These are phyloP conservation scores for Elymnias hypermnestra DNA, from an alignment of 1,140 invertebrate species.

Conservation along the genomic window DNA sequence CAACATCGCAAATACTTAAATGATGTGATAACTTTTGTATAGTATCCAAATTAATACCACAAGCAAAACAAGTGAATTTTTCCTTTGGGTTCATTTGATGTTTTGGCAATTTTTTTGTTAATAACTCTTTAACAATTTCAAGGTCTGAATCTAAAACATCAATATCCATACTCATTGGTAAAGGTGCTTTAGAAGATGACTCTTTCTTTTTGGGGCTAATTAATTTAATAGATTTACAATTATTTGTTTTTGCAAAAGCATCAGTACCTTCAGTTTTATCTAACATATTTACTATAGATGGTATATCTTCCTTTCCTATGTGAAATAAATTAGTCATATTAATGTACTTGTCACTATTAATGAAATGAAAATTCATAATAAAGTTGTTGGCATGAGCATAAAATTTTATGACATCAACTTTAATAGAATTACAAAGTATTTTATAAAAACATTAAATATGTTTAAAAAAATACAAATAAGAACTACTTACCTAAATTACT, in stretches of 20 bases:
- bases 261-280: slow-evolving; percentile 46
- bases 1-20: slow-evolving; percentile 50
- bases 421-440: too few species aligned
- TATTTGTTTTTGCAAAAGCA: slow-evolving; percentile 22
- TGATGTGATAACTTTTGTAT: slow-evolving; percentile 50
- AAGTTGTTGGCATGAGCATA: too few species aligned
- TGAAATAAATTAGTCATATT: too few species aligned
- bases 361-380: too few species aligned
- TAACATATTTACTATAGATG: slow-evolving; percentile 59
- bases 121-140: slow-evolving; percentile 48
- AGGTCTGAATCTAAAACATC: slow-evolving; percentile 55
- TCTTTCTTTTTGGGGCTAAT: slow-evolving; percentile 53
- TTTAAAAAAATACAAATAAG: too few species aligned
- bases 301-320: slow-evolving; percentile 66
- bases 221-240: slow-evolving; percentile 39
- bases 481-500: slow-evolving; percentile 44
- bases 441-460: background rate
- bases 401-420: too few species aligned
- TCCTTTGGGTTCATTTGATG: slow-evolving; percentile 24
- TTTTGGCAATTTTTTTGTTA: slow-evolving; percentile 49
- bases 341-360: too few species aligned
- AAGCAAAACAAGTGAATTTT: slow-evolving; percentile 43
- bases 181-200: slow-evolving; percentile 18
- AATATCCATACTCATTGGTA: slow-evolving; percentile 48
- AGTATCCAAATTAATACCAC: slow-evolving; percentile 40